A percentile compares a stretch with the other conserved stretches of the same genome.
phyloP scores from a whole-genome alignment of 2,888 invertebrate species.

The Perizoma flavofasciatum region DNA sequence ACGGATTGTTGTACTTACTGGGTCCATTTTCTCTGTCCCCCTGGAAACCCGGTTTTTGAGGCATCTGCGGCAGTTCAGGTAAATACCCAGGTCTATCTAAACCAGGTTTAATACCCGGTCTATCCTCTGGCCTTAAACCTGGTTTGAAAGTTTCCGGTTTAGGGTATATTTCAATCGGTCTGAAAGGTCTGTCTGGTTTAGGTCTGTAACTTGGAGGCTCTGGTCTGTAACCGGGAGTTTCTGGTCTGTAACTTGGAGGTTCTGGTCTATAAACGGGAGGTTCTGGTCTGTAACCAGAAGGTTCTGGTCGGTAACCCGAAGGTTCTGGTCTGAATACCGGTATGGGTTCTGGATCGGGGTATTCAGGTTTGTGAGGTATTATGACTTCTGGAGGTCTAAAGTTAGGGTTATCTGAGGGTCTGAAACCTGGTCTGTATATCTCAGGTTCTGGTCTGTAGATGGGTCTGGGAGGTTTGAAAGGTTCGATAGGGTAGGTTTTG shows the following conservation, averaged over 20 bases:
- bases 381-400: constrained; percentile 23
- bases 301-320: constrained; percentile 32
- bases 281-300: background rate
- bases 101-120: constrained; percentile 28
- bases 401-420: constrained; percentile 45
- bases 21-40: constrained; percentile 57
- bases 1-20: constrained; percentile 48
- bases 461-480: constrained; percentile 22
- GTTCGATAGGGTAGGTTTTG: constrained; percentile 30
- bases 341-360: constrained; percentile 38
- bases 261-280: constrained; percentile 34
- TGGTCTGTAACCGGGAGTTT: constrained; percentile 39
- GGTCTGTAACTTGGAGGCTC: constrained; percentile 38
- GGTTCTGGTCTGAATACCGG: constrained; percentile 32
- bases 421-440: constrained; percentile 44
- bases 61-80: constrained; percentile 2
- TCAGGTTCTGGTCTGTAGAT: constrained; percentile 31
- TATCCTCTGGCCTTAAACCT: constrained; percentile 27
- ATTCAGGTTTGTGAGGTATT: constrained; percentile 45
- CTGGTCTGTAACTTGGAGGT: constrained; percentile 16
- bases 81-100: constrained; percentile 30
- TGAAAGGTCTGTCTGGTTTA: constrained; percentile 24
- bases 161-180: constrained; percentile 27
- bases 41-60: constrained; percentile 46
- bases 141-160: constrained; percentile 23